Conservation (phyloP, 1,140 invertebrate genomes). For the Wasmannia auropunctata region DNA sequence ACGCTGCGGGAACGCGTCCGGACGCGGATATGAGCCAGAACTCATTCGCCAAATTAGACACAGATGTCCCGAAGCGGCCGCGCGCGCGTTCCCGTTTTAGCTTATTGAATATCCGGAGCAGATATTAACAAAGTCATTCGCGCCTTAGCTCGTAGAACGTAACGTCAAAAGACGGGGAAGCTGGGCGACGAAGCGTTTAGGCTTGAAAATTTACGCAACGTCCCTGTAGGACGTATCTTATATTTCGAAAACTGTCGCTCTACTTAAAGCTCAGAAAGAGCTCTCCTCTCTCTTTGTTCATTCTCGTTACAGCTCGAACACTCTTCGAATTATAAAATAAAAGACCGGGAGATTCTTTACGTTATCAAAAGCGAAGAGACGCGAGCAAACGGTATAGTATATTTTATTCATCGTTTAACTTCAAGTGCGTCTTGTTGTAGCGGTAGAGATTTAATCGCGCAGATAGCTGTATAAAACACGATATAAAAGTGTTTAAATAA, state of each 20-base stretch:
- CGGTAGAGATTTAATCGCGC: background rate
- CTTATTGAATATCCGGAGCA: background rate
- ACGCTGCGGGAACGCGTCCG: slow-evolving; percentile 5
- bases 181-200: background rate
- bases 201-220: background rate
- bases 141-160: background rate
- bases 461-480: background rate
- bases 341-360: background rate
- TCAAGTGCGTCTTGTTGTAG: background rate
- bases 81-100: background rate
- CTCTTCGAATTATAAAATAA: background rate
- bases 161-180: background rate
- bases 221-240: background rate
- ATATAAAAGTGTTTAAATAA: background rate
- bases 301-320: background rate
- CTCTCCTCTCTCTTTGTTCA: too few relatives aligned
- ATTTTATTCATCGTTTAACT: background rate
- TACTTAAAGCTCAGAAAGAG: background rate
- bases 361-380: background rate
- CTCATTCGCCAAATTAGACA: slow-evolving; percentile 31
- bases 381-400: background rate
- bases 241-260: background rate
- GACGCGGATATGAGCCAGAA: slow-evolving; percentile 12
- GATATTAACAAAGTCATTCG: background rate
- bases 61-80: slow-evolving; percentile 2